Conservation (phyloP, 2,113 vertebrate genomes). For the Brienomyrus longianalis region DNA sequence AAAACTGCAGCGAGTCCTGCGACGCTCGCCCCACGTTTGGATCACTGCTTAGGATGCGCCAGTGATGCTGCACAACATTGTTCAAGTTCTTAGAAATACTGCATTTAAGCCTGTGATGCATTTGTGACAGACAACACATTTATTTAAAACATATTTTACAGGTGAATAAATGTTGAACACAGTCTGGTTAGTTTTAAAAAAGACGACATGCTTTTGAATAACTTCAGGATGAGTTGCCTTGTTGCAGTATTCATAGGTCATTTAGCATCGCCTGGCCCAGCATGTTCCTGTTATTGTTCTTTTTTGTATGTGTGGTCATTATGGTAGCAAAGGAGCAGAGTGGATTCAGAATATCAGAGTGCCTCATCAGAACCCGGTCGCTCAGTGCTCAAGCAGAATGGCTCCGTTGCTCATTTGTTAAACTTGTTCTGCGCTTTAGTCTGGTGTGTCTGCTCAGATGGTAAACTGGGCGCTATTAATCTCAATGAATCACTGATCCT, state of each 20-base stretch:
- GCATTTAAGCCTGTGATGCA: too few species aligned
- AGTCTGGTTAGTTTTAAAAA: not conserved
- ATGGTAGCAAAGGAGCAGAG: not conserved
- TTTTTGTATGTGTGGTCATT: not conserved
- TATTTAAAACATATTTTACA: not conserved
- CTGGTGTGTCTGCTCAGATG: not conserved
- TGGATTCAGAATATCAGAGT: not conserved
- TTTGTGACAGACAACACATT: too few species aligned
- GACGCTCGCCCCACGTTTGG: not conserved
- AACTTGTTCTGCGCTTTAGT: not conserved
- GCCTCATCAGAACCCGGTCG: not conserved
- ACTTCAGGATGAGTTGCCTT: not conserved
- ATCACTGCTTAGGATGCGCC: not conserved
- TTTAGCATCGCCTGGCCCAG: not conserved
- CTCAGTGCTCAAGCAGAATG: not conserved
- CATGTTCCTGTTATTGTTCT: not conserved
- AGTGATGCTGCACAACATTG: not conserved
- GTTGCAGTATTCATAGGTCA: not conserved
- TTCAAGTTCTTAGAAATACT: not conserved
- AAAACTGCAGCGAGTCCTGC: not conserved
- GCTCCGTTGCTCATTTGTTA: slow-evolving; percentile 1
- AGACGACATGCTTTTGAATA: not conserved
- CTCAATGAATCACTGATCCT: slow-evolving; percentile 3
- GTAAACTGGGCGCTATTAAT: not conserved
- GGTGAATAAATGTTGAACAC: not conserved